Percentiles rank a stretch among this genome's conserved stretches.
These are phyloP conservation scores for Manis crassicaudata DNA, from an alignment of 2,797 vertebrate species.

Conservation along the genomic window DNA sequence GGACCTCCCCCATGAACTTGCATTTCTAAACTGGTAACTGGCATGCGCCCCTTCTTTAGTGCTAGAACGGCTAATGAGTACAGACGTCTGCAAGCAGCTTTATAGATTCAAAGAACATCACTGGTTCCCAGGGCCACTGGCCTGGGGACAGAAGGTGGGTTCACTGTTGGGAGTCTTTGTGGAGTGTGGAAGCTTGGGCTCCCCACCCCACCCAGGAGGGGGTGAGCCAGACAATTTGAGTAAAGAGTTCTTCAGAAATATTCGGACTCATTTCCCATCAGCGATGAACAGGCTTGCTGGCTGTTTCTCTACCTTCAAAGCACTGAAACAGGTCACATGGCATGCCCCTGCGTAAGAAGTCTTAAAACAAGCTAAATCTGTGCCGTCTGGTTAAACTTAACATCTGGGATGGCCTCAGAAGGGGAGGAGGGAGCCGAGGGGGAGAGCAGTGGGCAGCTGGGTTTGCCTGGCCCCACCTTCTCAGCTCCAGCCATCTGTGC, in stretches of 20 bases:
- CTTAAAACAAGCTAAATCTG: neutral
- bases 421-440: neutral
- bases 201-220: neutral
- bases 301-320: neutral
- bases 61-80: neutral
- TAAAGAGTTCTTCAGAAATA: neutral
- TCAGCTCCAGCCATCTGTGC: neutral
- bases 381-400: neutral
- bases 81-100: neutral
- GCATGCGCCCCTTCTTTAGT: neutral
- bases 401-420: too few relatives aligned
- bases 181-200: neutral
- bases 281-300: neutral
- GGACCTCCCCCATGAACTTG: neutral
- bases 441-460: fast-evolving
- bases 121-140: neutral
- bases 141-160: too few relatives aligned
- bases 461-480: too few relatives aligned
- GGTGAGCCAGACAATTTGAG: neutral
- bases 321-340: fast-evolving
- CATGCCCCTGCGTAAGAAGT: neutral
- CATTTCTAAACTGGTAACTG: neutral
- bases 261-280: too few relatives aligned
- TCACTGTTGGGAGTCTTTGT: neutral
- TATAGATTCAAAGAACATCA: neutral